phyloP scores from a whole-genome alignment of 2,113 vertebrate species.

The Oostethus manadensis region DNA sequence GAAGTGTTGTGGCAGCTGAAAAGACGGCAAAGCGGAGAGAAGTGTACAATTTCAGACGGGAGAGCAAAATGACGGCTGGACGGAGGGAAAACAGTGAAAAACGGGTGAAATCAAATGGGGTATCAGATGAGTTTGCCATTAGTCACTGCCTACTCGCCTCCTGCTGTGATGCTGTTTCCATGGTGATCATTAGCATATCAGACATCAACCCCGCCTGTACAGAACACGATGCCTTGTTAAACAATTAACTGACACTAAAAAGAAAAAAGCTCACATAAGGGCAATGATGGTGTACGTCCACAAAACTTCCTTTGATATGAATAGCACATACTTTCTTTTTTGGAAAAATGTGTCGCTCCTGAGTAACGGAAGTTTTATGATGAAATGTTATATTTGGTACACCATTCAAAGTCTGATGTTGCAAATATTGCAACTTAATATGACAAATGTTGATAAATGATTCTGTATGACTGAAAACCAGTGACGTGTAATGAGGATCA shows the following conservation, averaged over 20 bases:
- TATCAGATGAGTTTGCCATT: slow-evolving; percentile 59
- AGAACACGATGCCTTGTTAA: slow-evolving; percentile 43
- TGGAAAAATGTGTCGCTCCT: background rate
- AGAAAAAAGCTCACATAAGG: too few species aligned
- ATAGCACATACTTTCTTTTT: background rate
- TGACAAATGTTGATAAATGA: background rate
- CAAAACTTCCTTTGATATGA: too few species aligned
- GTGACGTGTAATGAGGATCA: too few species aligned
- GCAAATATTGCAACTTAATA: background rate
- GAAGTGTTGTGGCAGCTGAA: slow-evolving; percentile 38
- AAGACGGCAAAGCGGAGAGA: slow-evolving; percentile 18
- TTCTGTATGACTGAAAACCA: background rate
- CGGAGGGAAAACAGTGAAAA: background rate
- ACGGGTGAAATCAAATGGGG: slow-evolving; percentile 44
- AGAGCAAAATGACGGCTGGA: slow-evolving; percentile 4
- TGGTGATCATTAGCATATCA: slow-evolving; percentile 63
- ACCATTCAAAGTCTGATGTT: background rate
- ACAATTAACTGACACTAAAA: slow-evolving; percentile 38
- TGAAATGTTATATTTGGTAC: background rate
- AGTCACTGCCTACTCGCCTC: slow-evolving; percentile 62
- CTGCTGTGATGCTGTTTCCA: slow-evolving; percentile 62
- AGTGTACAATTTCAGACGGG: slow-evolving; percentile 24
- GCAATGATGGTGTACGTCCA: too few species aligned
- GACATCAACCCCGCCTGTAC: slow-evolving; percentile 50
- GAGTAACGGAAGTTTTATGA: background rate